These are phyloP conservation scores for Labrus mixtus DNA, from an alignment of 2,113 vertebrate species.

Conservation along the genomic window DNA sequence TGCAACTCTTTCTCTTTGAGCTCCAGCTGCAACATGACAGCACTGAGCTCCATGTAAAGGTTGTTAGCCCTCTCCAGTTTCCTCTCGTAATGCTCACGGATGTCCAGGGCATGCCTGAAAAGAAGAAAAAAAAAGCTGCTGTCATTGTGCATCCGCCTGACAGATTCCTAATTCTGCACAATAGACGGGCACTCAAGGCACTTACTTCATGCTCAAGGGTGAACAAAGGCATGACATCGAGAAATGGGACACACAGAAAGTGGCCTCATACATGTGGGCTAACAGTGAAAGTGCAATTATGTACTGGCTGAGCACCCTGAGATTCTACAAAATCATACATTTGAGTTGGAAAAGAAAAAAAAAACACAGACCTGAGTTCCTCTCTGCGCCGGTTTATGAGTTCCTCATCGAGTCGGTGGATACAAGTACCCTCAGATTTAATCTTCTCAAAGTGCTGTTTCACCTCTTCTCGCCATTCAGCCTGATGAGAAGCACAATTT, in stretches of 20 bases:
- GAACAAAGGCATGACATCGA: conserved; percentile 29
- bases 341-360: neutral
- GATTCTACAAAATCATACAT: neutral
- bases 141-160: conserved; percentile 59
- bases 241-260: conserved; percentile 30
- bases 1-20: conserved; percentile 96
- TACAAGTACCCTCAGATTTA: conserved; percentile 96
- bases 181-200: conserved; percentile 37
- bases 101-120: conserved; percentile 94
- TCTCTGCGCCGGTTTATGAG: conserved; percentile 94
- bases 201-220: conserved; percentile 22
- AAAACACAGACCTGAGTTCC: conserved; percentile 89
- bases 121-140: conserved; percentile 40
- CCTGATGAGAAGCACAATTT: conserved; percentile 81
- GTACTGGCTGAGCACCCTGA: neutral
- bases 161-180: conserved; percentile 47
- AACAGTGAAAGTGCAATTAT: neutral
- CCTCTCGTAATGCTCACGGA: conserved; percentile 96
- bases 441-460: conserved; percentile 99
- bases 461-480: conserved; percentile 97
- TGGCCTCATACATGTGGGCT: conserved; percentile 17
- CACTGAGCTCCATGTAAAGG: conserved; percentile 97
- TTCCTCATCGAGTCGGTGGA: conserved; percentile 96
- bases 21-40: conserved; percentile 97
- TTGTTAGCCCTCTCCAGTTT: conserved; percentile 97